Evolutionary conservation across 1,140 invertebrate genomes (phyloP).

Genomic region (Sesamia nonagrioides): DNA sequence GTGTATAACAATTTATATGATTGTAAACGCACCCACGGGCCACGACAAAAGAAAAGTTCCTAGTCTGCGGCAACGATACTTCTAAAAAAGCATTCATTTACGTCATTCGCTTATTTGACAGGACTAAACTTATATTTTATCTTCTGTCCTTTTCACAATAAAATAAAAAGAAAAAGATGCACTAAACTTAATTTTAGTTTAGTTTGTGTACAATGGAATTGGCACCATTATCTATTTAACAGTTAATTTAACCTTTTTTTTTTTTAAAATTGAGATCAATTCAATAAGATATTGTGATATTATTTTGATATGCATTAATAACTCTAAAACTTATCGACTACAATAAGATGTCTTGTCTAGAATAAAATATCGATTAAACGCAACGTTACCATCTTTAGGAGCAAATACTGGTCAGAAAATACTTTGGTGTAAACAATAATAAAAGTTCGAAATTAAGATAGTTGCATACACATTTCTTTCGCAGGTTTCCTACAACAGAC

Average conservation of each 20-base stretch:
- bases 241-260: neutral
- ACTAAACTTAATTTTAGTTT: too few relatives aligned
- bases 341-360: neutral
- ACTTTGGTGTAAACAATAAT: constrained; percentile 1
- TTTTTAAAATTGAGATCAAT: constrained; percentile 4
- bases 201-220: too few relatives aligned
- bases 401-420: constrained; percentile 15
- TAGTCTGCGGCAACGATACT: too few relatives aligned
- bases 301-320: constrained; percentile 10
- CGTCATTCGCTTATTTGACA: too few relatives aligned
- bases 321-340: neutral
- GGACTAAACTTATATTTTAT: too few relatives aligned
- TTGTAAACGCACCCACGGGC: too few relatives aligned
- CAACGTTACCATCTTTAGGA: neutral
- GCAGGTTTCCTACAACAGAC: neutral
- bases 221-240: neutral
- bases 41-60: too few relatives aligned
- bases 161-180: too few relatives aligned
- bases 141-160: too few relatives aligned
- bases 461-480: neutral
- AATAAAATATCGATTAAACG: neutral
- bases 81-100: too few relatives aligned
- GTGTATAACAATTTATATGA: too few relatives aligned
- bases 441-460: neutral
- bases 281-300: neutral